Conservation (phyloP, 2,797 vertebrate species). For the Calcarius lapponicus region DNA sequence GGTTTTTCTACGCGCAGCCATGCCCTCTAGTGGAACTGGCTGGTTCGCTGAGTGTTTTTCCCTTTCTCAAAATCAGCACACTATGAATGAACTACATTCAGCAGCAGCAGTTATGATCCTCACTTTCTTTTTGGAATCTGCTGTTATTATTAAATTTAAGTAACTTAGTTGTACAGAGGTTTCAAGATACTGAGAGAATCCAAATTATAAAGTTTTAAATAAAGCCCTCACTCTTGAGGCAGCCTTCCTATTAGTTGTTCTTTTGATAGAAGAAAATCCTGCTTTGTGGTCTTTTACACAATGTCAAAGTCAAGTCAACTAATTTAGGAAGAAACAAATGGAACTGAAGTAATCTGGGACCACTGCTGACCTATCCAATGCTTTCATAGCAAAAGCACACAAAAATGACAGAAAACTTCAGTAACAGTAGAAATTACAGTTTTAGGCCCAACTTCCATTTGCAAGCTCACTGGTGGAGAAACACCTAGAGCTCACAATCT, state of each 20-base stretch:
- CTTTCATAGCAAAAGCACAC: background rate
- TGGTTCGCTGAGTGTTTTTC: background rate
- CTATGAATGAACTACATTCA: background rate
- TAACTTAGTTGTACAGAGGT: background rate
- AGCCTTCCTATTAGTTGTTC: background rate
- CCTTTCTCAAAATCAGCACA: background rate
- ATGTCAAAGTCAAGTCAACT: background rate
- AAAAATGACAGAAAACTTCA: background rate
- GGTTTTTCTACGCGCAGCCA: constrained; percentile 17
- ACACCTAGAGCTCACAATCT: background rate
- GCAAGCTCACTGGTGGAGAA: background rate
- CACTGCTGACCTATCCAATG: background rate
- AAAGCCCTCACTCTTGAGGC: background rate
- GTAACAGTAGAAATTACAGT: background rate
- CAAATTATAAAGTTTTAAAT: background rate
- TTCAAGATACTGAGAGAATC: background rate
- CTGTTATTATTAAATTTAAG: background rate
- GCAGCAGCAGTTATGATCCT: background rate
- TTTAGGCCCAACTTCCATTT: background rate
- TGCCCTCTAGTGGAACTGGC: constrained; percentile 60
- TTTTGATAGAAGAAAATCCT: background rate
- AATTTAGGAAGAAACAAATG: background rate
- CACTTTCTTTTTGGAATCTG: background rate
- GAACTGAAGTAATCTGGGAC: background rate
- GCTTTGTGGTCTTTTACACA: background rate